Percentiles rank a stretch among this genome's conserved stretches.
Evolutionary conservation across 2,888 invertebrate genomes (phyloP).

Genomic region (Ochropacha duplaris): DNA sequence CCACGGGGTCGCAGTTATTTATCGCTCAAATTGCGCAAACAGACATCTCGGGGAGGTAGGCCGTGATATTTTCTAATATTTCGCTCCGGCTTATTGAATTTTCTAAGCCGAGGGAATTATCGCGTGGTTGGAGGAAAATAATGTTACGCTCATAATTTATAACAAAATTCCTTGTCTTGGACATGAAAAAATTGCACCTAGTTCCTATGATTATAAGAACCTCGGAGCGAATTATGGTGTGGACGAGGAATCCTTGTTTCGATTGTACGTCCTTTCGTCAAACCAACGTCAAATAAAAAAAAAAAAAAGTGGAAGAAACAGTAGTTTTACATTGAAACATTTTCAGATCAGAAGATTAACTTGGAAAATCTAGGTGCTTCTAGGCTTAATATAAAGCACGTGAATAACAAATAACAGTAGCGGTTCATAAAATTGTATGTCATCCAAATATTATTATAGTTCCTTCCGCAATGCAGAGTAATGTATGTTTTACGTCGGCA

Average conservation of each 20-base stretch:
- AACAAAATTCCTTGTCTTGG: neutral
- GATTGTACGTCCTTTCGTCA: no score
- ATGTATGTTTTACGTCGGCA: conserved; percentile 15
- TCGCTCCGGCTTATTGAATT: conserved; percentile 7
- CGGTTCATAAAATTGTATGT: neutral
- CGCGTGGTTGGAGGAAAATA: neutral
- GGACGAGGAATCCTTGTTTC: no score
- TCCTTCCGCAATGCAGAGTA: conserved; percentile 29
- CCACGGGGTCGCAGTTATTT: conserved; percentile 49
- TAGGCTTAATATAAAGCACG: no score
- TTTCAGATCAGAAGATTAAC: no score
- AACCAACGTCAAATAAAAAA: no score
- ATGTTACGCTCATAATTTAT: neutral
- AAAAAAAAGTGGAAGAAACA: no score
- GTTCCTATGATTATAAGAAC: no score
- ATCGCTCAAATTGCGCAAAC: conserved; percentile 48
- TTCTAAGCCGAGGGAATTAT: neutral
- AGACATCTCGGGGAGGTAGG: conserved; percentile 33
- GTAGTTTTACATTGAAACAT: no score
- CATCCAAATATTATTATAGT: conserved; percentile 16
- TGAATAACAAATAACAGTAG: neutral
- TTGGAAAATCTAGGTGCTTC: no score
- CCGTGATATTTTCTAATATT: conserved; percentile 24
- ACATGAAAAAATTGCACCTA: no score
- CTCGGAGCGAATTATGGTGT: no score